Conservation (phyloP, 2,888 invertebrate genomes). For the Polymixis lichenea region DNA sequence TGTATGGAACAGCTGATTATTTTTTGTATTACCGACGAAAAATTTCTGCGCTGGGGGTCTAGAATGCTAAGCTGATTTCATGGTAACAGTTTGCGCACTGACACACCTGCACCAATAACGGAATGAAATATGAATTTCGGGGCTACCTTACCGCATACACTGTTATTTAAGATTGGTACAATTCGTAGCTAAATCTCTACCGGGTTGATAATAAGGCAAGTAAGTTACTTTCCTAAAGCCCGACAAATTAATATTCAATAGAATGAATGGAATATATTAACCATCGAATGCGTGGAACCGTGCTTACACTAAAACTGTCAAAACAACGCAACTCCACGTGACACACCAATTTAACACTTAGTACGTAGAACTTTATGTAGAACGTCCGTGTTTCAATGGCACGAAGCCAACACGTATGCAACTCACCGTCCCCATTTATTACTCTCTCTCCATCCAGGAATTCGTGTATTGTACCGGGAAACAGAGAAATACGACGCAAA, state of each 20-base stretch:
- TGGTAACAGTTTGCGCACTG: too few relatives aligned
- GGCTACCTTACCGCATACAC: too few relatives aligned
- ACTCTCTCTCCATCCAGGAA: constrained; percentile 43
- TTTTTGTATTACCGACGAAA: too few relatives aligned
- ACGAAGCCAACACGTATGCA: constrained; percentile 62
- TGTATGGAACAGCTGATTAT: too few relatives aligned
- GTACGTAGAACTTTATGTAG: constrained; percentile 62
- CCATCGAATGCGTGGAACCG: background rate
- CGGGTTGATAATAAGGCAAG: background rate
- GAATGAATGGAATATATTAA: background rate
- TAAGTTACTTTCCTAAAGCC: too few relatives aligned
- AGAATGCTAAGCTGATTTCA: too few relatives aligned
- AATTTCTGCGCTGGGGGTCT: too few relatives aligned
- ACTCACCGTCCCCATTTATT: constrained; percentile 41
- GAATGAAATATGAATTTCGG: too few relatives aligned
- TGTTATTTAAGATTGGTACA: background rate
- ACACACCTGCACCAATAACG: too few relatives aligned
- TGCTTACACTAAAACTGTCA: constrained; percentile 17
- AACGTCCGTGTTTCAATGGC: constrained; percentile 63
- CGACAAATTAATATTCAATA: background rate
- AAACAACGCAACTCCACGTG: constrained; percentile 37
- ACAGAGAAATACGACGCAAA: constrained; percentile 26
- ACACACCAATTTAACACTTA: constrained; percentile 60
- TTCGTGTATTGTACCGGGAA: constrained; percentile 51
- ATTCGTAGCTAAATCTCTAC: background rate